Base-by-base conservation (phyloP, 2,113 vertebrate species). In the Laterallus jamaicensis region DNA sequence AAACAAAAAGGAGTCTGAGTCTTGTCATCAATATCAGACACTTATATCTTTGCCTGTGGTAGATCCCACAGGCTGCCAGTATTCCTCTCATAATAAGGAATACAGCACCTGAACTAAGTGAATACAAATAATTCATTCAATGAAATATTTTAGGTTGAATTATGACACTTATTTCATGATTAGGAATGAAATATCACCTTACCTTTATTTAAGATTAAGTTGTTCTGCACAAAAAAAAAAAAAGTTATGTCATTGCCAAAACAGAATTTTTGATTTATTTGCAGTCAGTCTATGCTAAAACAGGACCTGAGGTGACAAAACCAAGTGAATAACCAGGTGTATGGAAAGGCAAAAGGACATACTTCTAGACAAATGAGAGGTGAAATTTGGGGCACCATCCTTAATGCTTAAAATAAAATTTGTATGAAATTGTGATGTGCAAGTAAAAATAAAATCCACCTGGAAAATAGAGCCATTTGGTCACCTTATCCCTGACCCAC, bases 331-430 rank as follows among this genome's bases (percentile, higher is more conserved):
- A 92, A 12, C 28, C 24, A 74, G 26, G 10, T 84, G 5, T 79
- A 52, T 29, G 62, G 49, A 95, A 96, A 94, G 54, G 20, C 58
- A 69, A 54, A 95, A 93, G 75, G 78, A 49, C 83, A 64, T 60
- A 63, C 24, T 26, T 74, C 67, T 85, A 93, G 75, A 91, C 49
- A 94, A 92, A 82, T 71, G 52, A 70, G 59, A 94, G 75, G 12
- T 50, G 62, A 92, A 55, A 93, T 54, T 82, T 75, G 82, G 80
- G 64, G 17, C 80, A 92, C 60, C 28, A 92, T 88, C 55, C 55
- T 90, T 81, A 66, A 75, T 44, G 54, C 64, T 90, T 86, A 83
- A 90, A 95, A 92, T 86, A 94, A 88, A 83, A 81, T 63, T 50
- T 70, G 58, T 37, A 63, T 84, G 26, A 75, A 95, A 88, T 75